Conservation (phyloP, 2,113 vertebrate genomes). For the Clupea harengus region DNA sequence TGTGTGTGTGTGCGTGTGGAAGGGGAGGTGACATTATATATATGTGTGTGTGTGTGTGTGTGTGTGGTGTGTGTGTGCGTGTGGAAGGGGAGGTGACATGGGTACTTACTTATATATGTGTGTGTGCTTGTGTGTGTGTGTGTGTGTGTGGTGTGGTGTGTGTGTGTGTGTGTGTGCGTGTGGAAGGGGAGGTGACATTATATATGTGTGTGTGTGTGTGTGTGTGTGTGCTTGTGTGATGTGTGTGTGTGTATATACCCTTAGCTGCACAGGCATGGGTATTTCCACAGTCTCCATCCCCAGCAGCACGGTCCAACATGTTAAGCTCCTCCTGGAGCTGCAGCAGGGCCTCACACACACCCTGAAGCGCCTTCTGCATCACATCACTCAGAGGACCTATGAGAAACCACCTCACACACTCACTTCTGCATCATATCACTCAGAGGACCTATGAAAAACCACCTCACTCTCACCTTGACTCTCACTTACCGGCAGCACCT, state of each 20-base stretch:
- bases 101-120: too few relatives aligned
- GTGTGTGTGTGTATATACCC: slow-evolving; percentile 65
- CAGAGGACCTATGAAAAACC: not conserved
- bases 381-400: slow-evolving; percentile 60
- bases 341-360: slow-evolving; percentile 75
- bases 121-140: not conserved
- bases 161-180: not conserved
- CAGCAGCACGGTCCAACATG: slow-evolving; percentile 81
- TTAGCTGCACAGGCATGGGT: slow-evolving; percentile 83
- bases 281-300: slow-evolving; percentile 91
- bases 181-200: not conserved
- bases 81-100: too few relatives aligned
- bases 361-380: slow-evolving; percentile 61
- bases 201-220: not conserved
- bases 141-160: not conserved
- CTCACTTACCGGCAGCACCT: too few relatives aligned
- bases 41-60: too few relatives aligned
- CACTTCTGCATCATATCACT: too few relatives aligned
- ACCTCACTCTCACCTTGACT: too few relatives aligned
- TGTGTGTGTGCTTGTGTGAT: not conserved
- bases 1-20: too few relatives aligned
- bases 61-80: too few relatives aligned
- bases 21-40: too few relatives aligned
- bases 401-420: not conserved
- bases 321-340: slow-evolving; percentile 80